Evolutionary conservation across 2,797 vertebrate genomes (phyloP).

Genomic region (Cossypha heuglini): DNA sequence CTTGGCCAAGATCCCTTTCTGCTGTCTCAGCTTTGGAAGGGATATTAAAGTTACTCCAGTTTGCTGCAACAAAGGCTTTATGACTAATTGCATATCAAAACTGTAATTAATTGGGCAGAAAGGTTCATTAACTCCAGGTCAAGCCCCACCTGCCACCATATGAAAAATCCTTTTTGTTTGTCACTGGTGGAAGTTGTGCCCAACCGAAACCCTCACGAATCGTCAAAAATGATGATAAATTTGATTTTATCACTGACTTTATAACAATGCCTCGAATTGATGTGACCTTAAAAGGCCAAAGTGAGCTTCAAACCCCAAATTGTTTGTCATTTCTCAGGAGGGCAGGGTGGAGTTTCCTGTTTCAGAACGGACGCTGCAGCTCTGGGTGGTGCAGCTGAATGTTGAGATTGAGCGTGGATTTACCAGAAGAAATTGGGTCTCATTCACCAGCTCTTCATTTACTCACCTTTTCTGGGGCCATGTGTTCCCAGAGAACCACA

Average conservation of each 20-base stretch:
- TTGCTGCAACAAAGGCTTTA: not conserved
- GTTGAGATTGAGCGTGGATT: conserved; percentile 22
- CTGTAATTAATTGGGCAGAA: not conserved
- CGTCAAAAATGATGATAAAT: not conserved
- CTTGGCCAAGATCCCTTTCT: not conserved
- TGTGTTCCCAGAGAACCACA: not conserved
- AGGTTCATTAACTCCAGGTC: not conserved
- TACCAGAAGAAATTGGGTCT: conserved; percentile 34
- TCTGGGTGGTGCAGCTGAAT: conserved; percentile 51
- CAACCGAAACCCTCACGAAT: not conserved
- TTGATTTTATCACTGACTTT: conserved; percentile 37
- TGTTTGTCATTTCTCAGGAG: conserved; percentile 65
- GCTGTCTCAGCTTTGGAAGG: not conserved
- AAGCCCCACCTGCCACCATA: not conserved
- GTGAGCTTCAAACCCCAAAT: conserved; percentile 44
- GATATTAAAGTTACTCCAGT: not conserved
- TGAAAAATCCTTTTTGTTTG: not conserved
- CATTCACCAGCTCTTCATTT: conserved; percentile 29
- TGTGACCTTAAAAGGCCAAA: conserved; percentile 57
- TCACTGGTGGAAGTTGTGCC: not conserved
- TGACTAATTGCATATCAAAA: not conserved
- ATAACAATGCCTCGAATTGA: conserved; percentile 11
- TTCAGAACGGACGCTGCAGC: conserved; percentile 53
- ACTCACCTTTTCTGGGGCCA: not conserved
- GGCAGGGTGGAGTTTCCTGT: conserved; percentile 69